Evolutionary conservation across 2,113 vertebrate species (phyloP).

Genomic region (Notarius quadriscutis): DNA sequence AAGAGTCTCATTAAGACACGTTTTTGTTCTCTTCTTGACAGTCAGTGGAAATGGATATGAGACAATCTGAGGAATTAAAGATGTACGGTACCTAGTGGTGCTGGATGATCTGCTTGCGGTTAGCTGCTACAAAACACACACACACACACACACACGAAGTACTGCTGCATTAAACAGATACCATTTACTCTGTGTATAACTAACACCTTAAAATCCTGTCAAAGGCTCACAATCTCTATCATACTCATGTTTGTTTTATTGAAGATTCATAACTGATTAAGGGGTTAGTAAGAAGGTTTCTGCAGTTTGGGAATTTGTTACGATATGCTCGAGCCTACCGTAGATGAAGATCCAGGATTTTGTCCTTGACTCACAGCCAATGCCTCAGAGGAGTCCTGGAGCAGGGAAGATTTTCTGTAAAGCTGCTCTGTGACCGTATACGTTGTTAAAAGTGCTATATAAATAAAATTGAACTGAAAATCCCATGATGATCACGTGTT

Average conservation of each 20-base stretch:
- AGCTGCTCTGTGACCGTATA: not conserved
- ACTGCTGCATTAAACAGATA: not conserved
- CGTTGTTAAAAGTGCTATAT: not conserved
- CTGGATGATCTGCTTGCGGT: not conserved
- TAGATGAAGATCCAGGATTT: not conserved
- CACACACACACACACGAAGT: not conserved
- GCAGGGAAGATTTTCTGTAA: not conserved
- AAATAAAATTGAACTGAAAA: not conserved
- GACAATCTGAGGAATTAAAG: not conserved
- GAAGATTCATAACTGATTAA: not conserved
- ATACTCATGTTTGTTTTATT: not conserved
- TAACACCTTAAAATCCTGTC: not conserved
- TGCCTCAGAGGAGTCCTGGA: constrained; percentile 24
- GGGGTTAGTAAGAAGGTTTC: not conserved
- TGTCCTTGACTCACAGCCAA: not conserved
- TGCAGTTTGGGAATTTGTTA: not conserved
- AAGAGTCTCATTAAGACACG: not conserved
- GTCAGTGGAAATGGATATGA: not conserved
- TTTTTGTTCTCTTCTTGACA: not conserved
- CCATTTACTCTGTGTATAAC: not conserved
- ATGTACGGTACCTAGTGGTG: not conserved
- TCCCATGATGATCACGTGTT: not conserved
- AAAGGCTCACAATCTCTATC: not conserved
- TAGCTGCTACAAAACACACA: constrained; percentile 33
- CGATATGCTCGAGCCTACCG: not conserved